Evolutionary conservation across 1,140 invertebrate species (phyloP).

Genomic region (Rhagoletis zephyria): DNA sequence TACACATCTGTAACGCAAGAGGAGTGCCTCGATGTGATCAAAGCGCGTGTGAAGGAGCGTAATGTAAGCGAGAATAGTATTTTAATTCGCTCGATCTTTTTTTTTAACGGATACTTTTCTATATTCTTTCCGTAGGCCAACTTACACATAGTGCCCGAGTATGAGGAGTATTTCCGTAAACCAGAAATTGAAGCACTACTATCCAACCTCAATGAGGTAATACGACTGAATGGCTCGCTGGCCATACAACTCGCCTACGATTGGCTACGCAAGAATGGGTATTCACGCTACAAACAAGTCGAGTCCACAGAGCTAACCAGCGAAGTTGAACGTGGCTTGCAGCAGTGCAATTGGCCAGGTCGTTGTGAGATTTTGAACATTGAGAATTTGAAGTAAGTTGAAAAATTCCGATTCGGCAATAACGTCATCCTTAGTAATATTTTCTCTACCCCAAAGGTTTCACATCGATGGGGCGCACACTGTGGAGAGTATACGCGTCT

Average conservation of each 20-base stretch:
- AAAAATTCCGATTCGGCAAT: background rate
- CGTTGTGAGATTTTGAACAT: conserved; percentile 79
- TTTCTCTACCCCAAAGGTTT: conserved; percentile 73
- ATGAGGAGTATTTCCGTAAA: conserved; percentile 36
- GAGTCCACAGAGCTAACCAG: conserved; percentile 57
- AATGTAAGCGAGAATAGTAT: conserved; percentile 72
- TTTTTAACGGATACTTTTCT: background rate
- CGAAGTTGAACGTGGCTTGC: conserved; percentile 75
- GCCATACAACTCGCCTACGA: conserved; percentile 84
- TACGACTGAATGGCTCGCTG: conserved; percentile 83
- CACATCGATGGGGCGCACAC: conserved; percentile 98
- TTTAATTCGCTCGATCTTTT: too few relatives aligned
- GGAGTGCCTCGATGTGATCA: conserved; percentile 82
- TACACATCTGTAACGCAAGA: conserved; percentile 82
- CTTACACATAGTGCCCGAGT: conserved; percentile 56
- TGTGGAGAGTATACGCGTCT: conserved; percentile 87
- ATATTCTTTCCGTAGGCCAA: conserved; percentile 9
- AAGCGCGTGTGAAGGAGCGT: conserved; percentile 79
- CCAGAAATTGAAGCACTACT: conserved; percentile 8
- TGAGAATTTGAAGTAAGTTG: conserved; percentile 67
- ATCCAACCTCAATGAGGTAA: conserved; percentile 59
- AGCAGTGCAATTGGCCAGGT: conserved; percentile 81
- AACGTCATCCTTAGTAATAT: background rate
- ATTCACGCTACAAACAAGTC: conserved; percentile 59
- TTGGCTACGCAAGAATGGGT: conserved; percentile 77